Conservation (phyloP, 2,888 invertebrate genomes). For the Noctua janthe region DNA sequence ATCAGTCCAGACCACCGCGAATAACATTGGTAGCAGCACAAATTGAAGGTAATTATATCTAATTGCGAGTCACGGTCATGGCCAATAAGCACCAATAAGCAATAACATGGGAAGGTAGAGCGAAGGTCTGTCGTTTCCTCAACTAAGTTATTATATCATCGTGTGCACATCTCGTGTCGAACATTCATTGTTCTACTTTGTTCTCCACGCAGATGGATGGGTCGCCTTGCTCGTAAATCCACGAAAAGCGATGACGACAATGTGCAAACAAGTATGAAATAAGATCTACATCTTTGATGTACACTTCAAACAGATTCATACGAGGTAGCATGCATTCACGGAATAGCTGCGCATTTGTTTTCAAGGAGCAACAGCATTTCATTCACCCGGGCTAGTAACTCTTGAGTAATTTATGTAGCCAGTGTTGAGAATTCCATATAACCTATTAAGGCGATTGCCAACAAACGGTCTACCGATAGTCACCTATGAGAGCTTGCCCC, state of each 20-base stretch:
- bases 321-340: conserved; percentile 59
- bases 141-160: conserved; percentile 63
- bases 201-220: conserved; percentile 41
- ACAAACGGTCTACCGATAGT: conserved; percentile 84
- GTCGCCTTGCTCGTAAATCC: conserved; percentile 50
- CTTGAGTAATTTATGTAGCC: conserved; percentile 67
- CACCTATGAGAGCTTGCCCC: conserved; percentile 83
- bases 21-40: conserved; percentile 86
- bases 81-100: conserved; percentile 90
- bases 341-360: conserved; percentile 53
- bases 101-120: conserved; percentile 84
- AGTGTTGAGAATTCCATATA: conserved; percentile 77
- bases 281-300: conserved; percentile 59
- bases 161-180: conserved; percentile 43
- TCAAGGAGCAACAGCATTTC: conserved; percentile 65
- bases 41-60: conserved; percentile 90
- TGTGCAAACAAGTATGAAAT: conserved; percentile 60
- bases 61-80: conserved; percentile 89
- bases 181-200: conserved; percentile 33
- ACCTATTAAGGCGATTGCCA: conserved; percentile 86
- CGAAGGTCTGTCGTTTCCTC: conserved; percentile 77
- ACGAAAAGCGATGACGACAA: conserved; percentile 60
- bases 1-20: conserved; percentile 81
- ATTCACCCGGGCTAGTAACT: conserved; percentile 66
- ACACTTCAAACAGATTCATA: conserved; percentile 58